phyloP scores from a whole-genome alignment of 2,113 vertebrate genomes.

The Spea bombifrons region DNA sequence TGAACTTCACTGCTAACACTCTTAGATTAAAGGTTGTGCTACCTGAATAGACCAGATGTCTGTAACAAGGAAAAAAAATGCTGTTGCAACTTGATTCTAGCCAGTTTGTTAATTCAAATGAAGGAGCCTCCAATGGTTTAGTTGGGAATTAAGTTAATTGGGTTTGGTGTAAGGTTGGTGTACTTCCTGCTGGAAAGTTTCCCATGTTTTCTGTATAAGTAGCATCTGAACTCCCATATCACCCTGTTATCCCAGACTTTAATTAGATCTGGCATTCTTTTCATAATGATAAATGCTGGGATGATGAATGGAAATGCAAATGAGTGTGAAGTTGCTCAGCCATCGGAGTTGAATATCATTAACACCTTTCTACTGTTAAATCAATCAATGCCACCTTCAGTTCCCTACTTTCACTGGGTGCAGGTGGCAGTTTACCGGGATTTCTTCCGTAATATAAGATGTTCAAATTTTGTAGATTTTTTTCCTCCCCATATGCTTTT shows the following conservation, averaged over 20 bases:
- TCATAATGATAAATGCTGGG: conserved; percentile 89
- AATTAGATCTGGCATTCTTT: conserved; percentile 96
- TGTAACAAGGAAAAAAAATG: conserved; percentile 29
- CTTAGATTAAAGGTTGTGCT: conserved; percentile 29
- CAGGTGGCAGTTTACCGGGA: conserved; percentile 68
- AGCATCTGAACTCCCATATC: conserved; percentile 77
- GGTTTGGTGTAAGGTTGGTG: conserved; percentile 80
- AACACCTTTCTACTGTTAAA: conserved; percentile 89
- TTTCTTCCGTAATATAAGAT: conserved; percentile 64
- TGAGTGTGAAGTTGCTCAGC: conserved; percentile 85
- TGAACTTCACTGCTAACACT: conserved; percentile 51
- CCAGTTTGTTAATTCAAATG: conserved; percentile 70
- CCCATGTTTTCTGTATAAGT: conserved; percentile 70
- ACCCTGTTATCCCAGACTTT: conserved; percentile 90
- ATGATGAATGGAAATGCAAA: conserved; percentile 99
- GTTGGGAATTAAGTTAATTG: conserved; percentile 87
- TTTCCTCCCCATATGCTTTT: conserved; percentile 71
- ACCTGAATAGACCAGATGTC: conserved; percentile 6
- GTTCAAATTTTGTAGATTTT: conserved; percentile 57
- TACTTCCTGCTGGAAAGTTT: conserved; percentile 80
- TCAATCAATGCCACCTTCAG: conserved; percentile 89
- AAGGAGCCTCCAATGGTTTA: conserved; percentile 78
- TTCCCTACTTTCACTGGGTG: conserved; percentile 71
- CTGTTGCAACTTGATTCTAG: conserved; percentile 51
- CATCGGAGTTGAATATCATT: conserved; percentile 87